A percentile compares a stretch with the other conserved stretches of the same genome.
Conservation (phyloP, 2,797 vertebrate species). For the Odontamblyopus rebecca region DNA sequence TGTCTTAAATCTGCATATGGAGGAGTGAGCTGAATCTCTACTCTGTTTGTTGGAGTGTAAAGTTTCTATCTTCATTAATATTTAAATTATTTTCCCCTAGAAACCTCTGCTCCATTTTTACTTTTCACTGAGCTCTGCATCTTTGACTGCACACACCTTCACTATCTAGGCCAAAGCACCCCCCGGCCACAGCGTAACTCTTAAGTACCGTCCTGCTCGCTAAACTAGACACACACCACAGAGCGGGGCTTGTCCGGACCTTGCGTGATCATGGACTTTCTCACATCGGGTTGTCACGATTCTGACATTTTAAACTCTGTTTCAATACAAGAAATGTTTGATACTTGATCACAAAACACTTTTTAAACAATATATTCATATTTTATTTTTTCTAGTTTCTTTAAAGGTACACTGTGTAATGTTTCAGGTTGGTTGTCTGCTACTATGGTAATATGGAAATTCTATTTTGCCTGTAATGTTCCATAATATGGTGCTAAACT, state of each 20-base stretch:
- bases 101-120: constrained; percentile 67
- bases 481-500: too few relatives aligned
- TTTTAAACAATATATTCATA: too few relatives aligned
- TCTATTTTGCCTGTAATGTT: too few relatives aligned
- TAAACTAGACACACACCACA: constrained; percentile 27
- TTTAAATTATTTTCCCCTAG: constrained; percentile 57
- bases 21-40: constrained; percentile 32
- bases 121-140: constrained; percentile 62
- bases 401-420: too few relatives aligned
- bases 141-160: constrained; percentile 57
- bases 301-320: too few relatives aligned
- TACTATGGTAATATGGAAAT: too few relatives aligned
- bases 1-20: constrained; percentile 14
- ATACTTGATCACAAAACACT: too few relatives aligned
- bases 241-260: neutral
- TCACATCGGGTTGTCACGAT: neutral
- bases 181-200: constrained; percentile 40
- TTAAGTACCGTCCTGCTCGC: constrained; percentile 29
- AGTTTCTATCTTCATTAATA: constrained; percentile 66
- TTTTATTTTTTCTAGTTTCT: too few relatives aligned
- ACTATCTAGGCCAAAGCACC: constrained; percentile 69
- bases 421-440: too few relatives aligned
- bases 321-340: too few relatives aligned
- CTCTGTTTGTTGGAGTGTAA: constrained; percentile 58
- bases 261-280: constrained; percentile 15